These are phyloP conservation scores for Stenolophus ochropezus DNA, from an alignment of 2,888 invertebrate species.

Conservation along the genomic window DNA sequence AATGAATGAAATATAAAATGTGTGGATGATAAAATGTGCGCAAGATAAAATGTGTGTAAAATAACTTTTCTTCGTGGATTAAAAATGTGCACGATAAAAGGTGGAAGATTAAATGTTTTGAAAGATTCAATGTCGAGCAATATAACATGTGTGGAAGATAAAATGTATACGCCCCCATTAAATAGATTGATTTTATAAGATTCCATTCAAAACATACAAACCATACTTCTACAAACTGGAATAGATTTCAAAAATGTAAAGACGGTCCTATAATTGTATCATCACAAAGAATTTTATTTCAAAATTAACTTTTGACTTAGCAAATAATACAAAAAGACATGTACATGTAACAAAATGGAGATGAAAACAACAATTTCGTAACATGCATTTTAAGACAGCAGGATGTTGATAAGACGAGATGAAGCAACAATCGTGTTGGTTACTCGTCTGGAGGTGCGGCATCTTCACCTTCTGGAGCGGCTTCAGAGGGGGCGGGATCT, in stretches of 20 bases:
- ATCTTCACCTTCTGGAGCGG: conserved; percentile 55
- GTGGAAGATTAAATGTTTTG: no score
- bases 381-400: not conserved
- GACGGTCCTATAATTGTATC: not conserved
- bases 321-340: conserved; percentile 29
- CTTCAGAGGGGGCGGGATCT: conserved; percentile 33
- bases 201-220: no score
- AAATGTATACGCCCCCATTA: no score
- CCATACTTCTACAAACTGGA: no score
- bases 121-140: no score
- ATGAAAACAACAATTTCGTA: conserved; percentile 3
- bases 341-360: not conserved
- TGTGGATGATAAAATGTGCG: no score
- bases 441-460: conserved; percentile 28
- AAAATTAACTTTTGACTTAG: conserved; percentile 25
- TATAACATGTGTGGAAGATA: no score
- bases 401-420: not conserved
- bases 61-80: no score
- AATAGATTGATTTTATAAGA: no score
- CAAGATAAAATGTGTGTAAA: no score
- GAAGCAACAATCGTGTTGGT: not conserved
- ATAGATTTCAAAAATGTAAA: not conserved
- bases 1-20: no score
- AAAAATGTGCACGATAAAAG: no score
- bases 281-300: conserved; percentile 27